Evolutionary conservation across 1,140 invertebrate genomes (phyloP).

Genomic region (Panagrolaimus sp.): DNA sequence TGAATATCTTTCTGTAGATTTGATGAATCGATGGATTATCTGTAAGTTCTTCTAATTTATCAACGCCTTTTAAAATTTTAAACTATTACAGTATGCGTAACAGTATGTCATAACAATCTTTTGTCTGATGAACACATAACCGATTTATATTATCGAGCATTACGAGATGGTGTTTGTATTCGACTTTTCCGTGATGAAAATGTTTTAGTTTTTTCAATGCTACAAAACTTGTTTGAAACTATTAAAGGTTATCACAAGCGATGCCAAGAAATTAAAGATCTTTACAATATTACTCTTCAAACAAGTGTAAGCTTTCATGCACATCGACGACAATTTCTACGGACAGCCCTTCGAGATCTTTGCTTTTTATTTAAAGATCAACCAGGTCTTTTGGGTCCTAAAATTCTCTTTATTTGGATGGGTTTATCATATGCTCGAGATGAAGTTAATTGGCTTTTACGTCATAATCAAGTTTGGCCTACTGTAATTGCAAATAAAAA

Average conservation of each 20-base stretch:
- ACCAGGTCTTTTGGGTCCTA: constrained; percentile 76
- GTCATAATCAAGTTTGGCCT: constrained; percentile 90
- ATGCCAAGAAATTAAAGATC: constrained; percentile 48
- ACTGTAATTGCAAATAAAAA: constrained; percentile 65
- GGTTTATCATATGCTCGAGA: constrained; percentile 86
- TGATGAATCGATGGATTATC: constrained; percentile 92
- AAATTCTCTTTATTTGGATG: constrained; percentile 90
- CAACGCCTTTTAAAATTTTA: neutral
- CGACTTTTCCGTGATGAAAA: constrained; percentile 94
- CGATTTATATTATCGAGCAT: constrained; percentile 80
- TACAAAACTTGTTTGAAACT: constrained; percentile 84
- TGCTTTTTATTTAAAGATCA: constrained; percentile 92
- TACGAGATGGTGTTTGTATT: constrained; percentile 87
- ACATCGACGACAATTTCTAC: constrained; percentile 88
- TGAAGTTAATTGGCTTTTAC: constrained; percentile 90
- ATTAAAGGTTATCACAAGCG: constrained; percentile 71
- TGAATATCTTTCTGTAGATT: constrained; percentile 88
- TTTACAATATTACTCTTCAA: constrained; percentile 34
- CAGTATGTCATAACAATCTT: constrained; percentile 78
- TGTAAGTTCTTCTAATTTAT: constrained; percentile 62
- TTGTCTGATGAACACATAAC: constrained; percentile 67
- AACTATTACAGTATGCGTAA: constrained; percentile 71
- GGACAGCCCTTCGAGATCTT: constrained; percentile 88
- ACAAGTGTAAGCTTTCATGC: constrained; percentile 60
- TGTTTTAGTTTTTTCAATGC: constrained; percentile 85